A percentile compares a stretch with the other conserved stretches of the same genome.
Evolutionary conservation across 2,888 invertebrate species (phyloP).

Genomic region (Oasisia sp.): DNA sequence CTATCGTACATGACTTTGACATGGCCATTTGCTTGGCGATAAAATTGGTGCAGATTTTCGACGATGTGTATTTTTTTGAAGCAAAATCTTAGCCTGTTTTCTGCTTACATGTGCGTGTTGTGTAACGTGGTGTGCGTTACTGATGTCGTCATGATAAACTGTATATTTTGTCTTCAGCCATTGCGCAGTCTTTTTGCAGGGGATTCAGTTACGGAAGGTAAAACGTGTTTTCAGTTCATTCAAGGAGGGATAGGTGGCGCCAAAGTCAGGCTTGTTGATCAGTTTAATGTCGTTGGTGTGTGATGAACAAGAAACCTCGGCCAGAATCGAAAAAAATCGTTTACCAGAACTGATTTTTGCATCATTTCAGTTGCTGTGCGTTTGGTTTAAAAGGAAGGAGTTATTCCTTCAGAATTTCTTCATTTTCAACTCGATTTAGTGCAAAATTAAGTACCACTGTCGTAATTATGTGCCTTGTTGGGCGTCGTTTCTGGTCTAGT

Average conservation of each 20-base stretch:
- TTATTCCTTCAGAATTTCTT: neutral
- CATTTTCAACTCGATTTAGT: neutral
- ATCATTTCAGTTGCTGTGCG: neutral
- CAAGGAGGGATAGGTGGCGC: constrained; percentile 6
- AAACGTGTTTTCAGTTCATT: neutral
- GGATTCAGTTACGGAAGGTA: neutral
- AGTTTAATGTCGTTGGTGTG: neutral
- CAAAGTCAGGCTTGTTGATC: constrained; percentile 1
- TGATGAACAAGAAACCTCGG: neutral
- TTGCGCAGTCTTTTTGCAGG: neutral
- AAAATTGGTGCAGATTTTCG: neutral
- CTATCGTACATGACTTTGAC: constrained; percentile 2
- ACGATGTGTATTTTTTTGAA: neutral
- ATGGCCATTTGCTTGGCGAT: neutral
- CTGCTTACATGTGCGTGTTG: neutral
- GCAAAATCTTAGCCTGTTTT: neutral
- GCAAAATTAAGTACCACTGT: neutral
- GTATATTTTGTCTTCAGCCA: neutral
- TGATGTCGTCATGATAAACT: neutral
- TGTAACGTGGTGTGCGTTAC: neutral
- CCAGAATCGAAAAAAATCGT: neutral
- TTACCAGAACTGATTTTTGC: neutral
- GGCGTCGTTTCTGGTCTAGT: neutral
- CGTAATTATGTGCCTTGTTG: neutral
- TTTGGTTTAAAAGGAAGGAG: neutral